Evolutionary conservation across 2,888 invertebrate genomes (phyloP), one percentile per base, ranked within the genome.

Genomic region (Acanthopleura granulata): DNA sequence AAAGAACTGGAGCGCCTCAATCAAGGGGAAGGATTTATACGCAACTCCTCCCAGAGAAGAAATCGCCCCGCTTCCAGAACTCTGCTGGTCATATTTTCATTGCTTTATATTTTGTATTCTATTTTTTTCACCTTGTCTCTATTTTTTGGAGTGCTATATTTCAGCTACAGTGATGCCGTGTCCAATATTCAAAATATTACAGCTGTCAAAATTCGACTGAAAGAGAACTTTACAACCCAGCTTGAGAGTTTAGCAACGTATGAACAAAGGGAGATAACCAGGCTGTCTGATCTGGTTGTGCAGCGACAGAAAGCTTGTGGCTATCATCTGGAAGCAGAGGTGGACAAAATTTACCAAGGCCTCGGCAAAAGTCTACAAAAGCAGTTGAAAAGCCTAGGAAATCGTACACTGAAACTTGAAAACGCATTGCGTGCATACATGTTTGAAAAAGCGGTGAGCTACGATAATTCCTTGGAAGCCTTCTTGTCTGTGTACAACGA

Each of bases 111-210:
- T 6, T 70, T 83, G 0, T 88, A 88, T 77, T 86, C 83, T 25
- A 49, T 87, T 1, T 73, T 87, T 40, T 87, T 88, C 76, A 84
- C 88, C 25, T 87, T 88, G 74, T 84, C 85, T 22, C 79, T 85
- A 57, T 80, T 86, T 22, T 84, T 87, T 72, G 84, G 83, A 11
- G 62, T 88, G 18, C 79, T 89, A 18, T 86, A 86, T 75, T 66
- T 85, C 49, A 78, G 84, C 11, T 84, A 86, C 66, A 79, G 80
- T 18, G 78, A 84, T 6, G 77, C 80, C 18, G 75, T 86, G 72
- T 74, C 78, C 18, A 80, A 84, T 66, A 75, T 86, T 22, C 79
- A 82, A 1, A 78, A 82, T 18, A 79, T 82, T 0, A 81, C 83
- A 15, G 82, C 84, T 62, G 81, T 85, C 0, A 85, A 84, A 62